A percentile compares a stretch with the other conserved stretches of the same genome.
These are phyloP conservation scores for Trachythela sp. DNA, from an alignment of 64 coral and sea anemone species.

Conservation along the genomic window DNA sequence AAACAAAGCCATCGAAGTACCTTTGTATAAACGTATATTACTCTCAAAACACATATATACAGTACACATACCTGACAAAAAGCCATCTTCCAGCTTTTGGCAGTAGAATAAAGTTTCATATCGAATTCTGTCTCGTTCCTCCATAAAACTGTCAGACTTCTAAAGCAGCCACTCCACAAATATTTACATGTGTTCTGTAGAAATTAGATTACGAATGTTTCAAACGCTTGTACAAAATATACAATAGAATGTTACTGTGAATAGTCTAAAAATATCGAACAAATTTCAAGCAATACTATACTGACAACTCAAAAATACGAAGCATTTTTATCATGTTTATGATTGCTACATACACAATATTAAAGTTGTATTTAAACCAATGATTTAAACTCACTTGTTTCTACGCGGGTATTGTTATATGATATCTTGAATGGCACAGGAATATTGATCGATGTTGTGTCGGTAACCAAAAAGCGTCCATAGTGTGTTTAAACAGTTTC, in stretches of 20 bases:
- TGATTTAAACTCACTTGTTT: background rate
- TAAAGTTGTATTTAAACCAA: too few species aligned
- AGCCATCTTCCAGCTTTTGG: conserved; percentile 1
- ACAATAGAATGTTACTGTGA: background rate
- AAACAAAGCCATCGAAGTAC: background rate
- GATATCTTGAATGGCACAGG: background rate
- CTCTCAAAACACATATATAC: background rate
- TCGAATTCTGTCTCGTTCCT: background rate
- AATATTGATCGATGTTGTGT: background rate
- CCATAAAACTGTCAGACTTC: background rate
- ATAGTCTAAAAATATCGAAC: background rate
- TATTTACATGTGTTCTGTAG: background rate
- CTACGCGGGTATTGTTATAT: background rate
- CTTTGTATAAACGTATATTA: background rate
- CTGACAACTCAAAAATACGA: background rate
- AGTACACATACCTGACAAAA: background rate
- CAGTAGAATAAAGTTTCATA: background rate
- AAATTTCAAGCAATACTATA: background rate
- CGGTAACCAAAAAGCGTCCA: background rate
- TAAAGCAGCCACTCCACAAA: background rate
- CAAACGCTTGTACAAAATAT: background rate
- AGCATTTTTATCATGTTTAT: background rate
- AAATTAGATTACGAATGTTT: background rate
- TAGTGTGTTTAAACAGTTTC: background rate
- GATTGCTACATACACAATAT: too few species aligned